Evolutionary conservation across 2,113 vertebrate genomes (phyloP).

Genomic region (Cinclus cinclus): DNA sequence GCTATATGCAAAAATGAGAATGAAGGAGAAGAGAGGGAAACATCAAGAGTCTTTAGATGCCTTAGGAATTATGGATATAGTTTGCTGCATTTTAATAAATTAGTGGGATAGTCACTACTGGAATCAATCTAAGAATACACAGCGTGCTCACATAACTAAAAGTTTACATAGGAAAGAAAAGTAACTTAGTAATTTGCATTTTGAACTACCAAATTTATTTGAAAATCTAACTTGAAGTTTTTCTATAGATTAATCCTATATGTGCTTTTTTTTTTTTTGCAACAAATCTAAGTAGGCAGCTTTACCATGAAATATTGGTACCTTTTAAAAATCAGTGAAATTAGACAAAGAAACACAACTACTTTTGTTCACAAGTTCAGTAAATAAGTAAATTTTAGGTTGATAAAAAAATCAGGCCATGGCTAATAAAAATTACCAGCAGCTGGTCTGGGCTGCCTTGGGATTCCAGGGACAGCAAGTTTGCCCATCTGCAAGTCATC

Average conservation of each 20-base stretch:
- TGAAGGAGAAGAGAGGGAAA: neutral
- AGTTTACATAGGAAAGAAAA: neutral
- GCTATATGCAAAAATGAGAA: neutral
- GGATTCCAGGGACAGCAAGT: neutral
- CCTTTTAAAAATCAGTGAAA: neutral
- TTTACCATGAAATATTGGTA: neutral
- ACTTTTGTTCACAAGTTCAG: neutral
- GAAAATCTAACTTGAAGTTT: conserved; percentile 23
- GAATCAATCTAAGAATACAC: neutral
- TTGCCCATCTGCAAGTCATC: neutral
- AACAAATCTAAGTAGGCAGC: neutral
- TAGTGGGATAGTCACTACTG: neutral
- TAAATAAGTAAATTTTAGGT: neutral
- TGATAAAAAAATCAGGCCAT: neutral
- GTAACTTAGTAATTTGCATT: neutral
- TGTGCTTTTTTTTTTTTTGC: neutral
- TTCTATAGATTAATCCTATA: neutral
- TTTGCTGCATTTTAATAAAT: neutral
- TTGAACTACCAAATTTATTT: neutral
- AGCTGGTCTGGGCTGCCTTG: neutral
- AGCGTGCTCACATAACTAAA: neutral
- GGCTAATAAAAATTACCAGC: neutral
- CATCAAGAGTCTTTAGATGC: neutral
- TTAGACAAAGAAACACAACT: neutral
- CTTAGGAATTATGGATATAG: neutral